Evolutionary conservation across 2,888 invertebrate species (phyloP).

Genomic region (Tineola bisselliella): DNA sequence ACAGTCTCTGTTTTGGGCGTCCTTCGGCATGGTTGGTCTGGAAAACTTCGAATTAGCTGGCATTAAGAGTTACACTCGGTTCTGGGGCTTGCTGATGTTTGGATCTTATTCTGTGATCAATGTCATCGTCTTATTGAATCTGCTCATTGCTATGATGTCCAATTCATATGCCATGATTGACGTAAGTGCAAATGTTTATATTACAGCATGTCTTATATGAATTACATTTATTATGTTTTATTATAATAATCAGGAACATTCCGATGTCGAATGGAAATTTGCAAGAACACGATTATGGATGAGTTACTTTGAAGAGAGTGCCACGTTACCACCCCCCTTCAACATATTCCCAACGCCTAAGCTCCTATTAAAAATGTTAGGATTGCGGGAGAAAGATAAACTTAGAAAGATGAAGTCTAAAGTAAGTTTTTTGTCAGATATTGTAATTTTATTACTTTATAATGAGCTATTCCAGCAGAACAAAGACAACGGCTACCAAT

Average conservation of each 20-base stretch:
- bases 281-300: constrained; percentile 94
- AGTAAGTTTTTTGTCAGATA: constrained; percentile 31
- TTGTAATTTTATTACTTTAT: no score
- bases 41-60: constrained; percentile 88
- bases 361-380: constrained; percentile 73
- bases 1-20: constrained; percentile 96
- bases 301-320: constrained; percentile 93
- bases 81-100: constrained; percentile 96
- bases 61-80: constrained; percentile 89
- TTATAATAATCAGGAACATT: constrained; percentile 75
- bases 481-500: no score
- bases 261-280: constrained; percentile 97
- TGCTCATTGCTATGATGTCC: constrained; percentile 98
- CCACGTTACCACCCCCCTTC: constrained; percentile 92
- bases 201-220: no score
- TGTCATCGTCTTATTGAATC: constrained; percentile 91
- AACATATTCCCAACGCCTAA: constrained; percentile 93
- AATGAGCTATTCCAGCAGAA: no score
- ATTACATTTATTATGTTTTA: neutral
- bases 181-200: constrained; percentile 64
- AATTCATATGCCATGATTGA: constrained; percentile 94
- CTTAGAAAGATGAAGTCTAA: constrained; percentile 62
- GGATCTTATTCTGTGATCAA: constrained; percentile 96
- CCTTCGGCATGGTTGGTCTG: constrained; percentile 91
- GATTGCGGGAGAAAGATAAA: constrained; percentile 70